Conservation (phyloP, 2,113 vertebrate species). For the Atrichornis clamosus region DNA sequence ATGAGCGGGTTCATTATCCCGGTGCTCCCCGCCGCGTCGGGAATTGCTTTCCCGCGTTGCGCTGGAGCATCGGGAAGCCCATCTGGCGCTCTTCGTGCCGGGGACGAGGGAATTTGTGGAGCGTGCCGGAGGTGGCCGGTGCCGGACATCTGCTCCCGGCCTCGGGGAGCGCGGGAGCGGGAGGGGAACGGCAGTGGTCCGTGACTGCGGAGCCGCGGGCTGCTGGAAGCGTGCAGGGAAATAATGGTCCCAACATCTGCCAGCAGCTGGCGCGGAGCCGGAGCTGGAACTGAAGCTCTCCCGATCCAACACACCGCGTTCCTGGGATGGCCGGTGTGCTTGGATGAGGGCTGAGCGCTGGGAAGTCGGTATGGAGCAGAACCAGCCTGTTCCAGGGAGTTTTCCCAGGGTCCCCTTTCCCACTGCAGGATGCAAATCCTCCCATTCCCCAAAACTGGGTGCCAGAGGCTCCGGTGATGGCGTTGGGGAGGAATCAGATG, state of each 20-base stretch:
- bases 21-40: rapidly evolving
- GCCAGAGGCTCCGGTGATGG: not conserved
- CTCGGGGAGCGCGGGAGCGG: not conserved
- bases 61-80: not conserved
- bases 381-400: not conserved
- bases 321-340: not conserved
- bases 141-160: not conserved
- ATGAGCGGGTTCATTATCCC: not conserved
- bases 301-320: rapidly evolving
- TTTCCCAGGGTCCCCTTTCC: not conserved
- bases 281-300: not conserved
- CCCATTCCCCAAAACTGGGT: not conserved
- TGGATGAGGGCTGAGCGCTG: not conserved
- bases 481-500: not conserved
- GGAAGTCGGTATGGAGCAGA: rapidly evolving
- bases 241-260: not conserved
- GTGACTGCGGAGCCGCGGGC: not conserved
- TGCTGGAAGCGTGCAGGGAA: not conserved
- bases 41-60: not conserved
- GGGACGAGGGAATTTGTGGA: not conserved
- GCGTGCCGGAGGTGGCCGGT: not conserved
- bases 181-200: not conserved
- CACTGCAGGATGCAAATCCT: not conserved
- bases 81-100: not conserved
- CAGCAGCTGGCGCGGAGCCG: not conserved